Base-by-base conservation (phyloP, 2,888 invertebrate species). In the Lottia gigantea region DNA sequence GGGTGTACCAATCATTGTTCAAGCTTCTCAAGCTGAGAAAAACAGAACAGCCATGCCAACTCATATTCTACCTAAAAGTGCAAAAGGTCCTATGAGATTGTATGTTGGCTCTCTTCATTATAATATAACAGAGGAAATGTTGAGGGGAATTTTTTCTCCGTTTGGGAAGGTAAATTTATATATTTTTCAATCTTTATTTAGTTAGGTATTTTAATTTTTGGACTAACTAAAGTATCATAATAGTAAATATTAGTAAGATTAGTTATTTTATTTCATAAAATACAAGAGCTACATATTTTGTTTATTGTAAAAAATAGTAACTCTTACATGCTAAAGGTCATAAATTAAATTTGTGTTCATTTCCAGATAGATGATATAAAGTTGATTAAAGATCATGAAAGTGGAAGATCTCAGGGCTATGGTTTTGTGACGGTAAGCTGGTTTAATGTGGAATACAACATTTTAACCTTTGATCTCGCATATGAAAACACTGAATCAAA, bases 61-160 rank as follows among this genome's bases (percentile, higher is more conserved):
- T 8, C 80, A 78, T 25, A 74, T 83, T 16, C 65, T 81, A 19
- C 76, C 80, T 62, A 84, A 83, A 64, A 79, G 78, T 46, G 75
- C 68, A 46, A 93, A 94, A 66, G 98, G 98, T 23, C 98, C 98
- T 0, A 97, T 98, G 93, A 92, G 97, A 83, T 90, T 99, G 12
- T 98, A 98, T 90, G 97, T 99, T 70, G 98, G 98, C 46, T 98
- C 98, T 23, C 90, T 99, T 70, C 98, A 99, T 90, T 98, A 97
- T 87, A 98, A 98, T 89, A 98, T 99, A 79, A 97, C 96, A 11
- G 98, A 99, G 90, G 98, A 98, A 77, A 99, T 99, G 99, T 90
- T 99, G 71, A 91, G 95, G 71, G 97, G 97, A 40, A 98, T 99
- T 80, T 99, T 99, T 90, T 98, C 99, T 89, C 98, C 98, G 0